A percentile compares a stretch with the other conserved stretches of the same genome.
Conservation (phyloP, 2,797 vertebrate species). For the Pangasius larnaudii region DNA sequence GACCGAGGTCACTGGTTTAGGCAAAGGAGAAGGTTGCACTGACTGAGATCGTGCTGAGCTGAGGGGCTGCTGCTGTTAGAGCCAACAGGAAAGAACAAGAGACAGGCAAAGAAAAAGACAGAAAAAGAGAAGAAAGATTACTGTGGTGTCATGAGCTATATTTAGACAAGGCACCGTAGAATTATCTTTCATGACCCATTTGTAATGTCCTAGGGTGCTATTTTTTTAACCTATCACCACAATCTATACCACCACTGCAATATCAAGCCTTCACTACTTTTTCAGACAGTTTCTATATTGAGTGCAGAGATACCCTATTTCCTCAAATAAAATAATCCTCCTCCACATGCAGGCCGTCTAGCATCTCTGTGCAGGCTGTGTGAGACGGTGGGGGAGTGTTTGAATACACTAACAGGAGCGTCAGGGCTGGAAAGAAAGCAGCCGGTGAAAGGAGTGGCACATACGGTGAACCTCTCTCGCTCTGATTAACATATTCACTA, state of each 20-base stretch:
- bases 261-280: background rate
- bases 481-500: slow-evolving; percentile 65
- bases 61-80: slow-evolving; percentile 65
- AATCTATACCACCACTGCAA: background rate
- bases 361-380: slow-evolving; percentile 41
- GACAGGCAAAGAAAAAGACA: slow-evolving; percentile 9
- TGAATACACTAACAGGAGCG: slow-evolving; percentile 9
- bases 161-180: slow-evolving; percentile 23
- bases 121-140: slow-evolving; percentile 16
- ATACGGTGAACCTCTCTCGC: slow-evolving; percentile 55
- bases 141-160: slow-evolving; percentile 19
- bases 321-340: slow-evolving; percentile 7
- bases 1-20: slow-evolving; percentile 86
- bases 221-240: background rate
- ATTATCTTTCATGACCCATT: slow-evolving; percentile 25
- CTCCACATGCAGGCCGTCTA: slow-evolving; percentile 44
- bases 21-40: slow-evolving; percentile 81
- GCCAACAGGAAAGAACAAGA: slow-evolving; percentile 19
- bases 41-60: slow-evolving; percentile 80
- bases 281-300: slow-evolving; percentile 9
- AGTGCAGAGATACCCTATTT: background rate
- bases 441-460: slow-evolving; percentile 41
- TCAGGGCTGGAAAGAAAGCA: slow-evolving; percentile 45
- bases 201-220: slow-evolving; percentile 10
- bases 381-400: slow-evolving; percentile 13